Evolutionary conservation across 2,113 vertebrate species (phyloP), one percentile per base, ranked within the genome.

Genomic region (Aegypius monachus): DNA sequence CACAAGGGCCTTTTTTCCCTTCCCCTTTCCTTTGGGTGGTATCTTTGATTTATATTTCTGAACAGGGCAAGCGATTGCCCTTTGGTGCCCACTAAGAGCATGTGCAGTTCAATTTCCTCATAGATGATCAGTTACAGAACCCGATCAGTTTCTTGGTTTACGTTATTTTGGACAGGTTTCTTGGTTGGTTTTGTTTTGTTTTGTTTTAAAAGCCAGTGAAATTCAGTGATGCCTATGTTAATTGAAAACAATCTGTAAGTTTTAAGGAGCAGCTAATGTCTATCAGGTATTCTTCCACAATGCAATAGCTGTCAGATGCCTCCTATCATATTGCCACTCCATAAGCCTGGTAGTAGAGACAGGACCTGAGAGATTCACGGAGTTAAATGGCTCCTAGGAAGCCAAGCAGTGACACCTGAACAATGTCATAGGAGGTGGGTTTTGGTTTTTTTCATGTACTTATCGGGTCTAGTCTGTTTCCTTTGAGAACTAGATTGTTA

Each of bases 41-140:
- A 92, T 94, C 87, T 91, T 86, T 96, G 87, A 97, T 97, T 96
- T 94, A 78, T 96, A 71, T 83, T 93, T 88, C 50, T 74, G 63
- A 70, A 55, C 3, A 12, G 74, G 73, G 62, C 70, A 65, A 80
- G 45, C 75, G 68, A 75, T 84, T 16, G 17, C 62, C 25, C 47
- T 91, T 85, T 70, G 73, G 53, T 91, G 42, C 38, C 86, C 50
- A 5, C 40, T 50, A 70, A 79, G 22, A 56, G 58, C 12, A 4
- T 10, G 45, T 20, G 58, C 42, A 34, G 43, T 84, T 93, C 25
- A 27, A 2, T 79, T 89, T 75, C 71, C 81, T 72, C 59, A 22
- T 31, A 59, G 40, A 38, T 61, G 36, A 71, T 79, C 29, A 40
- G 16, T 62, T 86, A 34, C 48, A 91, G 56, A 85, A 68, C 19